Base-by-base conservation (phyloP, 2,113 vertebrate species). In the Ameiurus melas region DNA sequence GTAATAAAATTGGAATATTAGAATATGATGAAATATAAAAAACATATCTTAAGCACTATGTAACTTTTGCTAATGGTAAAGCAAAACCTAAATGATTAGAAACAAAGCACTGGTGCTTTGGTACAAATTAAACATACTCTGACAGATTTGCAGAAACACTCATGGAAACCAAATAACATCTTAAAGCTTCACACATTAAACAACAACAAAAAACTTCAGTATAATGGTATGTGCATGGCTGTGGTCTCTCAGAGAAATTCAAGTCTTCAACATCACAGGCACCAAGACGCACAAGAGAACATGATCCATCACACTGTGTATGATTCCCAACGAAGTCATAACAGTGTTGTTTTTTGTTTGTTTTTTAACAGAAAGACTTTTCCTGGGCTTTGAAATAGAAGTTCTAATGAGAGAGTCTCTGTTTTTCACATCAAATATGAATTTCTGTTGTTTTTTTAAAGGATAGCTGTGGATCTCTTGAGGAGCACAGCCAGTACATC, bases 211-310 rank as follows among this genome's bases (percentile, higher is more conserved):
- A 36, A 58, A 22, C 5, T 3, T 51, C 77, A 10, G 1, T 82
- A 39, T 87, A 55, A 43, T 36, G 62, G 60, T 82, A 53, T 43
- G 86, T 70, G 86, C 62, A 83, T 83, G 57, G 86, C 62, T 70
- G 58, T 70, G 51, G 39, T 77, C 85, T 47, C 64, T 85, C 57
- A 79, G 36, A 79, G 51, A 68, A 43, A 57, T 87, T 87, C 86
- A 87, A 83, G 86, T 87, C 86, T 87, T 87, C 47, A 55, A 30
- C 77, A 66, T 80, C 22, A 75, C 73, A 79, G 75, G 85, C 62
- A 66, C 39, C 58, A 43, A 79, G 60, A 87, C 47, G 22, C 85
- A 81, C 62, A 70, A 82, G 86, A 87, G 86, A 87, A 87, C 86
- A 87, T 71, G 53, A 87, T 83, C 86, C 79, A 70, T 57, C 62